Evolutionary conservation across 2,113 vertebrate species (phyloP), one percentile per base, ranked within the genome.

Genomic region (Phaethornis superciliosus): DNA sequence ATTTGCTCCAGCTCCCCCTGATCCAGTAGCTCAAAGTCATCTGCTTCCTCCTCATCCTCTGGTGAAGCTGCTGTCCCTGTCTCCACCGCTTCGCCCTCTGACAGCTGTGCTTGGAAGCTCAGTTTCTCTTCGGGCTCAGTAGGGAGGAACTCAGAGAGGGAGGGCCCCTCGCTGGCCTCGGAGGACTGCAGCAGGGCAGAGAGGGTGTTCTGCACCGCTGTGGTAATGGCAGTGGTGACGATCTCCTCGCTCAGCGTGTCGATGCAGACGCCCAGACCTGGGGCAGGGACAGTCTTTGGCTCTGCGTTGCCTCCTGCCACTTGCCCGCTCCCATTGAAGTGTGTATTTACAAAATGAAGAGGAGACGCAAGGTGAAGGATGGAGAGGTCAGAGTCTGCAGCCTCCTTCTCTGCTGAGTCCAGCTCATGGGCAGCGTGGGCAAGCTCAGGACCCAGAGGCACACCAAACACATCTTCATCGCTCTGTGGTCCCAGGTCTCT

Each of bases 1-100:
- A 98, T 97, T 96, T 98, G 98, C 94, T 99, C 99, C 98, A 99
- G 98, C 98, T 99, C 99, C 88, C 98, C 99, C 98, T 99, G 99
- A 98, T 99, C 99, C 98, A 99, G 98, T 88, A 99, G 98, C 98
- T 99, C 99, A 97, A 99, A 99, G 98, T 99, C 99, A 97, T 98
- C 98, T 62, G 96, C 97, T 95, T 98, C 96, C 97, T 99, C 98
- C 68, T 99, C 98, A 51, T 89, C 98, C 86, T 95, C 96, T 0
- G 94, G 96, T 83, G 88, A 94, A 90, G 95, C 81, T 33, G 79
- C 92, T 47, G 95, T 81, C 80, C 95, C 95, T 30, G 63, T 24
- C 74, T 95, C 96, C 78, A 75, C 95, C 27, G 7, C 90, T 91
- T 95, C 97, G 1, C 74, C 74, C 89, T 96, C 94, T 33, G 96